Base-by-base conservation (phyloP, 1,140 invertebrate species). In the Fopius arisanus region DNA sequence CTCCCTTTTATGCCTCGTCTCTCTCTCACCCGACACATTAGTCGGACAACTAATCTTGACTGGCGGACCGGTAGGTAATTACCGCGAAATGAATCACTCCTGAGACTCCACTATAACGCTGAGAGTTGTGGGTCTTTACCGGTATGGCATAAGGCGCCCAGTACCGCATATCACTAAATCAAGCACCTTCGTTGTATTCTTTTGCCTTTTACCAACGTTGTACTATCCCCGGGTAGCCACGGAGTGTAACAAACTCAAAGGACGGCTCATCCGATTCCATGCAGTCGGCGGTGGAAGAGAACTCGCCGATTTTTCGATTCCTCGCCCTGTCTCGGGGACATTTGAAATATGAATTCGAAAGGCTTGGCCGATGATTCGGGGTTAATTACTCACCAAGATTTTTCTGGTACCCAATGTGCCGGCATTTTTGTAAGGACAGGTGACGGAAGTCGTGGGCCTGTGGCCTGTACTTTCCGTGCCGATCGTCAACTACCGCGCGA, bases 11-110 rank as follows among this genome's bases (percentile, higher is more conserved):
- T 37, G 33, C 29, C 66, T 43, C 26, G 14, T 23, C 48, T 23
- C 51, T 54, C 26, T 31, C 16, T 69, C 67, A 29, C 21, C 54
- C 43, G 31, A 33, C 59, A 66, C 67, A 79, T 78, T 76, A 76
- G 74, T 63, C 71, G 37, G 73, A 65, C 75, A 77, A 78, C 78
- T 83, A 80, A 81, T 82, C 81, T 82, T 78, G 79, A 78, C 76
- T 77, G 75, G 74, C 73, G 77, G 76, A 78, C 77, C 75, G 77
- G 80, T 82, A 83, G 77, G 80, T 82, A 83, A 83, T 84, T 84
- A 85, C 80, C 78, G 54, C 73, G 77, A 70, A 86, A 83, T 84
- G 83, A 83, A 85, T 85, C 81, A 83, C 84, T 82, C 80, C 66
- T 9, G 33, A 54, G 48, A 19, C 59, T 43, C 37, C 21, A 31